Evolutionary conservation across 2,797 vertebrate genomes (phyloP), one percentile per base, ranked within the genome.

Genomic region (Anableps anableps): DNA sequence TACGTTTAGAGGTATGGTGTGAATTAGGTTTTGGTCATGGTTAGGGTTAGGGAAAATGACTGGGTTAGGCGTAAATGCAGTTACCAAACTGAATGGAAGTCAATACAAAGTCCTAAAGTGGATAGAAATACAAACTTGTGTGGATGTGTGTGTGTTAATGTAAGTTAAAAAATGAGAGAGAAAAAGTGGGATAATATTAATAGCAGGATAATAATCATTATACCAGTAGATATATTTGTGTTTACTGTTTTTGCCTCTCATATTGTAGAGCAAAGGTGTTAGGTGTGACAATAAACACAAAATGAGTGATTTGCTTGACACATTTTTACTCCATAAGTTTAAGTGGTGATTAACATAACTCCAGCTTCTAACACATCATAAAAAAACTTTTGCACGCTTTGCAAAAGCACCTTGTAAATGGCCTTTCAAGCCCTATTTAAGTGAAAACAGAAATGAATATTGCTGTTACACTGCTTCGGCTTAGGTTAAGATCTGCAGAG

Each of bases 351-450:
- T 90, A 80, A 88, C 94, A 88, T 83, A 84, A 58, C 86, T 87
- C 92, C 92, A 91, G 91, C 87, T 81, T 88, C 90, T 90, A 78
- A 90, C 95, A 95, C 94, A 88, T 93, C 90, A 94, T 95, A 95
- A 95, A 94, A 64, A 83, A 79, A 75, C 76, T 88, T 88, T 83
- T 88, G 85, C 83, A 79, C 14, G 75, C 88, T 93, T 90, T 88
- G 89, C 91, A 83, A 88, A 53, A 86, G 89, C 86, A 84, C 90
- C 93, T 93, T 92, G 91, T 94, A 92, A 95, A 95, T 76, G 77
- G 47, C 83, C 75, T 85, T 91, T 85, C 85, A 81, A 91, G 87
- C 53, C 83, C 43, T 45, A 75, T 92, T 88, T 95, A 94, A 95
- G 89, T 94, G 93, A 92, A 95, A 95, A 90, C 94, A 95, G 93